Evolutionary conservation across 2,888 invertebrate genomes (phyloP), one percentile per base, ranked within the genome.

Genomic region (Caenorhabditis imperialis): DNA sequence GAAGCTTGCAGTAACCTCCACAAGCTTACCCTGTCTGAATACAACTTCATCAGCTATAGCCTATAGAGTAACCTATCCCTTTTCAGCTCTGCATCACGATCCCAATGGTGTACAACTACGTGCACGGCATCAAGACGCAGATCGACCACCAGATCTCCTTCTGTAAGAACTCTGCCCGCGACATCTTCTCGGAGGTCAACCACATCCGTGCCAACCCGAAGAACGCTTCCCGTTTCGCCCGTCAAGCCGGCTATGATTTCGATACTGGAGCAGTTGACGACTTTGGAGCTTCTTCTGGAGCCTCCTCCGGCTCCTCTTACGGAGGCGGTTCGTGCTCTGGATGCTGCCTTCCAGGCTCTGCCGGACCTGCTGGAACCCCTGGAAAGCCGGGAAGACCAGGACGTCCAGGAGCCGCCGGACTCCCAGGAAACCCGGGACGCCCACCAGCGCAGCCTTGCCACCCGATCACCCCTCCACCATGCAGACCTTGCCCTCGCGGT

Each of bases 271-370:
- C 75, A 8, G 70, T 62, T 16, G 48, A 73, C 10, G 53, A 53
- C 10, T 69, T 57, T 14, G 71, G 12, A 3, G 20, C 63, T 25
- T 57, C 58, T 12, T 69, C 53, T 14, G 71, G 12, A 3, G 20
- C 63, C 20, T 20, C 69, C 12, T 35, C 62, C 27, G 54, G 30
- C 16, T 58, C 38, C n/a, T 38, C 16, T 23, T 30, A 35, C n/a
- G 73, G 60, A 45, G 75, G 71, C n/a, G 69, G 71, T 65, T 61
- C 70, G 14, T 79, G 79, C 69, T 57, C 58, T 22, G 73, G 74
- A 18, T 83, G 82, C 72, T 82, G 83, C 55, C 72, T 78, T 23
- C 81, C 83, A 55, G 83, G 83, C 30, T 58, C 82, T 1, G 76
- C 81, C 20, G 83, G 83, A 80, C 79, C 81, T 20, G 71, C 77